These are phyloP conservation scores for Equus przewalskii DNA, from an alignment of 2,113 vertebrate species.

Conservation along the genomic window DNA sequence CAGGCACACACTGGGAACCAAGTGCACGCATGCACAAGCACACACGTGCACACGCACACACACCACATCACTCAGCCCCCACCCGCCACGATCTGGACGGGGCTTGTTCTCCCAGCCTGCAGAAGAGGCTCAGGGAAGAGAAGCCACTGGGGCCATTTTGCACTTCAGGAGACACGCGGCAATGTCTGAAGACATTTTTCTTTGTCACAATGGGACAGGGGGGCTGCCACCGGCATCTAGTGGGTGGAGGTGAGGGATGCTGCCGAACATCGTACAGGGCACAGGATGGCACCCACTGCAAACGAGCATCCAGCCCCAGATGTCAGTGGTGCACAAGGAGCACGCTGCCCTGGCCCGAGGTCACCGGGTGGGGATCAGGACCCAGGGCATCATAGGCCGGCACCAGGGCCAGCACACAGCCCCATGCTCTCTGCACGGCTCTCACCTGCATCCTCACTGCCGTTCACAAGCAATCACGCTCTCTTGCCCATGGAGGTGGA, in stretches of 20 bases:
- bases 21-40: neutral
- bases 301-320: neutral
- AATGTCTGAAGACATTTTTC: neutral
- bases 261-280: rapidly evolving
- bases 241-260: neutral
- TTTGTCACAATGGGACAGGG: neutral
- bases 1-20: neutral
- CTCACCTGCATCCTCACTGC: rapidly evolving
- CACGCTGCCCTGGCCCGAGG: neutral
- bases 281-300: neutral
- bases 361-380: rapidly evolving
- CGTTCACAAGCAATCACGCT: rapidly evolving
- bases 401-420: rapidly evolving
- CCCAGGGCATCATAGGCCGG: neutral
- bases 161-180: neutral
- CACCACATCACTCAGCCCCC: no score
- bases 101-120: rapidly evolving
- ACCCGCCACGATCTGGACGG: rapidly evolving
- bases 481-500: neutral
- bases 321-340: rapidly evolving
- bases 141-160: neutral
- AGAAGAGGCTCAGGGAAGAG: neutral
- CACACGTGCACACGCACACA: neutral
- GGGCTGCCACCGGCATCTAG: neutral
- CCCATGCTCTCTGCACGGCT: rapidly evolving